Evolutionary conservation across 2,888 invertebrate species (phyloP).

Genomic region (Troilus luridus): DNA sequence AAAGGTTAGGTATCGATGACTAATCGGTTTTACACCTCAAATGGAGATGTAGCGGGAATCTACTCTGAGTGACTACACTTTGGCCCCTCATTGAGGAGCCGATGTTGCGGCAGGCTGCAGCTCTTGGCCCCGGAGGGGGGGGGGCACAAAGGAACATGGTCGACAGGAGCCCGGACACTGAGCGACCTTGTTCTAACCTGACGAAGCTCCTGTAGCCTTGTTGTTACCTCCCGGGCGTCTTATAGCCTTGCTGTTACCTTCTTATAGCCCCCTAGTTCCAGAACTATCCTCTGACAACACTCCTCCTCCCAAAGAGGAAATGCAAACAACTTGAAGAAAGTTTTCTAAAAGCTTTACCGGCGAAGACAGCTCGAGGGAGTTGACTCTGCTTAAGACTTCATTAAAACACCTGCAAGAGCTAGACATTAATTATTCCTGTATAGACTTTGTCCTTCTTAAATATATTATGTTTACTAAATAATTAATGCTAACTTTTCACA

Average conservation of each 20-base stretch:
- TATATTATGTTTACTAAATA: not conserved
- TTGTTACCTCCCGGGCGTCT: too few species aligned
- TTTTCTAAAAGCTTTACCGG: not conserved
- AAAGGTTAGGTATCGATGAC: too few species aligned
- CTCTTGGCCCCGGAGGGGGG: too few species aligned
- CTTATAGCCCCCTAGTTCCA: too few species aligned
- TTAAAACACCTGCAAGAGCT: not conserved
- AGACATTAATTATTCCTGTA: not conserved
- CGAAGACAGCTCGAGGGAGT: not conserved
- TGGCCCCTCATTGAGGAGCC: too few species aligned
- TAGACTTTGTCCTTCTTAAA: not conserved
- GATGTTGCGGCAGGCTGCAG: too few species aligned
- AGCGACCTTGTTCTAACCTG: not conserved
- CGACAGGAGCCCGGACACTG: not conserved
- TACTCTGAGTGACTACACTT: too few species aligned
- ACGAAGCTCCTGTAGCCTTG: not conserved
- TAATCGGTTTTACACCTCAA: too few species aligned
- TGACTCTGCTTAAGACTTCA: not conserved
- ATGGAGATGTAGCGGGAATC: too few species aligned
- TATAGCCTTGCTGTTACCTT: too few species aligned
- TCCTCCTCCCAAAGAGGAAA: not conserved
- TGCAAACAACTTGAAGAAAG: conserved; percentile 2
- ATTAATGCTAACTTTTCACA: not conserved
- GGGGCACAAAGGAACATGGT: too few species aligned
- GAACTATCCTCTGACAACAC: not conserved